A percentile compares a stretch with the other conserved stretches of the same genome.
These are phyloP conservation scores for Patagioenas fasciata DNA, from an alignment of 2,113 vertebrate genomes.

Conservation along the genomic window DNA sequence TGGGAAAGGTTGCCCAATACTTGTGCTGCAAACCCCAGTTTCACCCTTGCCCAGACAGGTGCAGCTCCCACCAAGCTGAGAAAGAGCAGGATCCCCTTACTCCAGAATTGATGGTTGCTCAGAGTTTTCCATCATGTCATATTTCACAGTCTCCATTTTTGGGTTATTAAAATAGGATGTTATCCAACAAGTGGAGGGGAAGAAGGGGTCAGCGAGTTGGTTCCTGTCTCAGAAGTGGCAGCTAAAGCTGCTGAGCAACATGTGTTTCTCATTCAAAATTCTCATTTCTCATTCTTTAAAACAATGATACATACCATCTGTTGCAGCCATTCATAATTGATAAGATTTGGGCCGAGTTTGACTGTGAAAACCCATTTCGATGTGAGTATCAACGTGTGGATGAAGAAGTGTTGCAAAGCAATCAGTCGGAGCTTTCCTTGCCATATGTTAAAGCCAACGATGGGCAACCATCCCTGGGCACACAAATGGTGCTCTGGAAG, in stretches of 20 bases:
- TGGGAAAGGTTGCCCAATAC: not conserved
- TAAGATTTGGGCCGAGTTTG: slow-evolving; percentile 25
- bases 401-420: slow-evolving; percentile 13
- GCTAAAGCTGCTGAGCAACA: slow-evolving; percentile 43
- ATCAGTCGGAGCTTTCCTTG: not conserved
- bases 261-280: slow-evolving; percentile 60
- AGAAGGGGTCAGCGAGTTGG: slow-evolving; percentile 34
- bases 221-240: slow-evolving; percentile 27
- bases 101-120: not conserved
- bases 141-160: slow-evolving; percentile 27
- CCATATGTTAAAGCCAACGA: not conserved
- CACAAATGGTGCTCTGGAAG: not conserved
- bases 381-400: not conserved
- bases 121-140: not conserved
- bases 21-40: not conserved
- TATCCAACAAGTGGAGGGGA: slow-evolving; percentile 34
- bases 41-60: slow-evolving; percentile 13
- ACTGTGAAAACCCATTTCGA: slow-evolving; percentile 35
- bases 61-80: not conserved
- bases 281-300: slow-evolving; percentile 59
- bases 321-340: slow-evolving; percentile 48
- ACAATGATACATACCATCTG: slow-evolving; percentile 37
- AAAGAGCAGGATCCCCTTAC: slow-evolving; percentile 1
- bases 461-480: not conserved
- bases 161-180: slow-evolving; percentile 48